These are phyloP conservation scores for Myrmecophaga tridactyla DNA, from an alignment of 2,113 vertebrate species.

Conservation along the genomic window DNA sequence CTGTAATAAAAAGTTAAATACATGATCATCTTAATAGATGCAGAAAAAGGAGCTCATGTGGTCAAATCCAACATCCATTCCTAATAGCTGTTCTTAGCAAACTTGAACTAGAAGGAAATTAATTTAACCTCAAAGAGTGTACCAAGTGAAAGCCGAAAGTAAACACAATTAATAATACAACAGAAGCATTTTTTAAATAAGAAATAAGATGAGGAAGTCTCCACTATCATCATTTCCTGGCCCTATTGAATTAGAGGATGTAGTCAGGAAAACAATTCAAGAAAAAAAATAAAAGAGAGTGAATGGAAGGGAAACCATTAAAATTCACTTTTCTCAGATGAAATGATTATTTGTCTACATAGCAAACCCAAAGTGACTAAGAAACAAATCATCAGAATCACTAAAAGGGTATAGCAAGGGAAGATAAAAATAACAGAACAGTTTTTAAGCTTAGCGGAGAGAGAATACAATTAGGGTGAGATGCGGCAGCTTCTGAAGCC, in stretches of 20 bases:
- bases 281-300: neutral
- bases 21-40: neutral
- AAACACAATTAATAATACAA: conserved; percentile 35
- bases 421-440: neutral
- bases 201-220: neutral
- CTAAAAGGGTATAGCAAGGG: neutral
- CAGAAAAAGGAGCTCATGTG: conserved; percentile 17
- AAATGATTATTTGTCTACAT: neutral
- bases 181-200: neutral
- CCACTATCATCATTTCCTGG: neutral
- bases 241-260: neutral
- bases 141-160: neutral
- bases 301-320: neutral
- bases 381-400: conserved; percentile 16
- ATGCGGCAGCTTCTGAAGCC: neutral
- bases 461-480: neutral
- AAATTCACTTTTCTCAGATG: neutral
- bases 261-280: neutral
- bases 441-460: neutral
- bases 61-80: neutral
- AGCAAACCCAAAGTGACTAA: conserved; percentile 18
- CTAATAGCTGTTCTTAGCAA: conserved; percentile 38
- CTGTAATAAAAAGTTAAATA: neutral
- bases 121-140: conserved; percentile 31
- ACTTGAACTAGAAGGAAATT: neutral